Conservation (phyloP, 2,888 invertebrate species). For the Drosophila lutescens region DNA sequence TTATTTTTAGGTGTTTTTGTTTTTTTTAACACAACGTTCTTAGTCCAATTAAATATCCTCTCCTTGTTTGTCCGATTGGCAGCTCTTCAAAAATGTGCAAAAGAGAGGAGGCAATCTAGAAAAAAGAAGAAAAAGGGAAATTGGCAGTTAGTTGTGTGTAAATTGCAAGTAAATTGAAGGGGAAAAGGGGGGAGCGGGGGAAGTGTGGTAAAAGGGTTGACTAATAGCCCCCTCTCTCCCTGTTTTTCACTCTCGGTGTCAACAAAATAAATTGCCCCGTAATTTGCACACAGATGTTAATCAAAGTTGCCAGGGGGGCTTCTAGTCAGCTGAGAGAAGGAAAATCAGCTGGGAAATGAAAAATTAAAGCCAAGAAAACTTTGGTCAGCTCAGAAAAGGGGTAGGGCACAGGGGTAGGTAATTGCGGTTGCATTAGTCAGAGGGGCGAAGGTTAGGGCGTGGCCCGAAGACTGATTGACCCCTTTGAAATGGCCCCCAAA, state of each 20-base stretch:
- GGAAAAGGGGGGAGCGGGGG: neutral
- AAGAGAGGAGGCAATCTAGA: slow-evolving; percentile 23
- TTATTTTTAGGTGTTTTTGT: slow-evolving; percentile 1
- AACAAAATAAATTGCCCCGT: slow-evolving; percentile 36
- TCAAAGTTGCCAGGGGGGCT: slow-evolving; percentile 16
- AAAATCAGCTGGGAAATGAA: slow-evolving; percentile 14
- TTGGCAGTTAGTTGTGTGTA: slow-evolving; percentile 29
- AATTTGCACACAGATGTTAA: slow-evolving; percentile 46
- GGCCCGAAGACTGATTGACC: slow-evolving; percentile 28
- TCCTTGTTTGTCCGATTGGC: slow-evolving; percentile 49
- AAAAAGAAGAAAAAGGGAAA: slow-evolving; percentile 9
- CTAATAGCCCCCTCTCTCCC: slow-evolving; percentile 4
- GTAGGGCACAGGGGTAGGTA: neutral
- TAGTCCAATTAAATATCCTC: slow-evolving; percentile 27
- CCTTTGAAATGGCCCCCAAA: slow-evolving; percentile 11
- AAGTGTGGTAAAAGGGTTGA: slow-evolving; percentile 4
- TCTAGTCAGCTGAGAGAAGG: slow-evolving; percentile 31
- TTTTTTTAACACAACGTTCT: slow-evolving; percentile 20
- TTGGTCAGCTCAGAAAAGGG: slow-evolving; percentile 17
- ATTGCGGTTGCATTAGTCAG: slow-evolving; percentile 39
- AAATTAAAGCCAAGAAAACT: neutral
- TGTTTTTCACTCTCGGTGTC: slow-evolving; percentile 7
- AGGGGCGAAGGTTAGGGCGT: slow-evolving; percentile 31
- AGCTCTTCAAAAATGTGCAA: slow-evolving; percentile 47
- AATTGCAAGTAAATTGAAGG: slow-evolving; percentile 25